phyloP scores from a whole-genome alignment of 2,113 vertebrate species.

The Carettochelys insculpta region DNA sequence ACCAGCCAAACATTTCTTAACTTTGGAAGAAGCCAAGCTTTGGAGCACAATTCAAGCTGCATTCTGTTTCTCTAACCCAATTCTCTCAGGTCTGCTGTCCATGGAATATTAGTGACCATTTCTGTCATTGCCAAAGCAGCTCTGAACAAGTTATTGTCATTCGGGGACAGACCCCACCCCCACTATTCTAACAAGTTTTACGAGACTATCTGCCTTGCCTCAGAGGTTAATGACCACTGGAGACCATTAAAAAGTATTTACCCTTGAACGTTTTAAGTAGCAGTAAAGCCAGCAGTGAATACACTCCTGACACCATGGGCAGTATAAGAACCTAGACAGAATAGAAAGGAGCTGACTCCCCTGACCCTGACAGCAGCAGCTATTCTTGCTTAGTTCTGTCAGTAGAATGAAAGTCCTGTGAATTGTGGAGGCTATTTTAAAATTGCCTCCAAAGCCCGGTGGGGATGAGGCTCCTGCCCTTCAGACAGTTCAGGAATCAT shows the following conservation, averaged over 20 bases:
- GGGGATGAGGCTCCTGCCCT: constrained; percentile 37
- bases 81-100: neutral
- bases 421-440: constrained; percentile 13
- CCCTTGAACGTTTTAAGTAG: neutral
- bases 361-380: neutral
- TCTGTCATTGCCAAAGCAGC: neutral
- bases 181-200: neutral
- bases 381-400: neutral
- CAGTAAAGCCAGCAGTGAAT: neutral
- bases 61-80: neutral
- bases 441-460: neutral
- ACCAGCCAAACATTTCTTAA: neutral
- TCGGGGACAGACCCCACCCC: rapidly evolving
- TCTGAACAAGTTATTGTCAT: rapidly evolving
- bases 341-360: rapidly evolving
- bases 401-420: neutral
- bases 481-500: constrained; percentile 62
- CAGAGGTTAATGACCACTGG: rapidly evolving
- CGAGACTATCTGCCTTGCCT: neutral
- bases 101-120: neutral
- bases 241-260: neutral
- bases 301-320: rapidly evolving
- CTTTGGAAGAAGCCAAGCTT: neutral
- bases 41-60: neutral
- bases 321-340: neutral